These are phyloP conservation scores for Hydractinia symbiolongicarpus DNA, from an alignment of 30 jellyfish, hydroid and myxozoan genomes.

Conservation along the genomic window DNA sequence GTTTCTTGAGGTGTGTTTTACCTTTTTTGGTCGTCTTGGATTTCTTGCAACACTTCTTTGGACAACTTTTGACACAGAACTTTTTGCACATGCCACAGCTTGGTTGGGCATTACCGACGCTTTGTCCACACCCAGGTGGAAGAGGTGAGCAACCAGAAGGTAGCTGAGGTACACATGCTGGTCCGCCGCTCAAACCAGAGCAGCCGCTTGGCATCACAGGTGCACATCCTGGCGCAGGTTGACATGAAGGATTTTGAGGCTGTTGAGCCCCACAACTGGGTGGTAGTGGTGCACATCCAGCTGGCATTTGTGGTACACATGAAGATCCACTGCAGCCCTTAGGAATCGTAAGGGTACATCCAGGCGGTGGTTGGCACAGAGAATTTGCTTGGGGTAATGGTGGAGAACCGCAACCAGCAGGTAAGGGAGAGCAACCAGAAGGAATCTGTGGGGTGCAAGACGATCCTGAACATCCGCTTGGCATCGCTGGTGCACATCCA, in stretches of 20 bases:
- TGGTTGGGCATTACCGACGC: conserved; percentile 20
- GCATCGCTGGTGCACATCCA: conserved; percentile 27
- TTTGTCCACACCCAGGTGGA: conserved; percentile 31
- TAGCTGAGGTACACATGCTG: conserved; percentile 17
- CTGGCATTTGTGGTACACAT: conserved; percentile 24
- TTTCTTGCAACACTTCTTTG: conserved; percentile 47
- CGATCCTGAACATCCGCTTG: conserved; percentile 1
- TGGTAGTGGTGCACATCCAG: conserved; percentile 28
- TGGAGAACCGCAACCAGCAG: not conserved
- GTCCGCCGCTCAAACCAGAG: not conserved
- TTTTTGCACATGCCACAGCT: conserved; percentile 40
- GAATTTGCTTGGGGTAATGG: conserved; percentile 9
- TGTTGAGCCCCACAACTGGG: conserved; percentile 14
- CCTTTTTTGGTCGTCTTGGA: conserved; percentile 26
- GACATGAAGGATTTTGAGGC: conserved; percentile 4
- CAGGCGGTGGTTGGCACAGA: conserved; percentile 5
- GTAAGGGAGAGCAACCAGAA: conserved; percentile 3
- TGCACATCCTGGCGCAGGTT: conserved; percentile 21
- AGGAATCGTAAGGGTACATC: conserved; percentile 23
- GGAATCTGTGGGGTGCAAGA: conserved; percentile 24
- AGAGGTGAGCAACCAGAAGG: conserved; percentile 22
- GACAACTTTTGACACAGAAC: conserved; percentile 43
- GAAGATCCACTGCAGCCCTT: conserved; percentile 7
- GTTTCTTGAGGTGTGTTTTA: conserved; percentile 6
- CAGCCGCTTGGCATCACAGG: not conserved